These are phyloP conservation scores for Drosophila watanabei DNA, from an alignment of 1,140 invertebrate species.

Conservation along the genomic window DNA sequence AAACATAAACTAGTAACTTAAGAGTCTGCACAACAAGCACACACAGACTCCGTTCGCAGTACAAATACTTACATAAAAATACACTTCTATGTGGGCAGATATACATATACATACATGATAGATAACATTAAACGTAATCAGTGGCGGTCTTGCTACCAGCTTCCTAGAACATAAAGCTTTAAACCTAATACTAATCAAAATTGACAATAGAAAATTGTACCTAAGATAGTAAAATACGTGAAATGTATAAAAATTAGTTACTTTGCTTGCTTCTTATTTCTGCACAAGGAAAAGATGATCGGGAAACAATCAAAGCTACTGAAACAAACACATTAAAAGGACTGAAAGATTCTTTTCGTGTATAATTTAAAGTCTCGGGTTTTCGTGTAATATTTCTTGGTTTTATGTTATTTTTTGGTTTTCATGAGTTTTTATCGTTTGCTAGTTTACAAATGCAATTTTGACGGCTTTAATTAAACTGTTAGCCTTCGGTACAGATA, in stretches of 20 bases:
- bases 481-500: constrained; percentile 67
- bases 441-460: constrained; percentile 80
- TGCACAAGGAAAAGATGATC: constrained; percentile 42
- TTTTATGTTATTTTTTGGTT: constrained; percentile 26
- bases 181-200: constrained; percentile 77
- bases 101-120: constrained; percentile 53
- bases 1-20: constrained; percentile 78
- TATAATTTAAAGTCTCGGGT: constrained; percentile 27
- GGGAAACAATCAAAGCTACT: constrained; percentile 42
- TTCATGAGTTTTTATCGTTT: constrained; percentile 27
- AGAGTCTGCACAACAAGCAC: constrained; percentile 54
- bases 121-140: constrained; percentile 71
- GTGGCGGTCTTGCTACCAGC: constrained; percentile 57
- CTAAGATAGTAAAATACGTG: constrained; percentile 58
- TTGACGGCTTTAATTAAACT: constrained; percentile 71
- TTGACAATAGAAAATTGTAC: constrained; percentile 66
- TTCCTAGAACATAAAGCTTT: constrained; percentile 74
- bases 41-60: constrained; percentile 10
- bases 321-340: constrained; percentile 41
- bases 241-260: constrained; percentile 51
- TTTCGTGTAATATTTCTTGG: constrained; percentile 20
- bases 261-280: constrained; percentile 30
- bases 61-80: constrained; percentile 43
- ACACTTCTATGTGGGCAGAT: constrained; percentile 54
- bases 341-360: constrained; percentile 6